Evolutionary conservation across 2,888 invertebrate species (phyloP).

Genomic region (Nomada goodeniana): DNA sequence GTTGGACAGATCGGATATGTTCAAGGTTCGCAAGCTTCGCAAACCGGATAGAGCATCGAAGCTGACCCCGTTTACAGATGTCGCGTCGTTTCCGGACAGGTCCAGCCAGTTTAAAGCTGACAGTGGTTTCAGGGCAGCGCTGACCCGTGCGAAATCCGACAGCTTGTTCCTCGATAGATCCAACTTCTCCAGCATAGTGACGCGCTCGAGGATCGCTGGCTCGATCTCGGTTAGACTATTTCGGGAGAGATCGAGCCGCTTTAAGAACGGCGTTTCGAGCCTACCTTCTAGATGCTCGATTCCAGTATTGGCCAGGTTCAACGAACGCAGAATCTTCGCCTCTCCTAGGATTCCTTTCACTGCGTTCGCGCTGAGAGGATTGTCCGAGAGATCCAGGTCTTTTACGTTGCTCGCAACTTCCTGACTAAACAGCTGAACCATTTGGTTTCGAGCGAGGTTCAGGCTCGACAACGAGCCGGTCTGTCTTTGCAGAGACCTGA

Average conservation of each 20-base stretch:
- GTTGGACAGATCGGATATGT: slow-evolving; percentile 88
- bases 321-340: slow-evolving; percentile 93
- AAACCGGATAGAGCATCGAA: slow-evolving; percentile 90
- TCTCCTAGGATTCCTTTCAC: slow-evolving; percentile 92
- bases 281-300: slow-evolving; percentile 88
- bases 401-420: slow-evolving; percentile 95
- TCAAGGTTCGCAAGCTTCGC: slow-evolving; percentile 87
- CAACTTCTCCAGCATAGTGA: slow-evolving; percentile 91
- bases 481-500: slow-evolving; percentile 92
- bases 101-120: slow-evolving; percentile 90
- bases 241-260: slow-evolving; percentile 90
- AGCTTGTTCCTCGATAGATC: slow-evolving; percentile 91
- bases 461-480: slow-evolving; percentile 86
- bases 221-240: slow-evolving; percentile 90
- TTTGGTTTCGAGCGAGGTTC: slow-evolving; percentile 91
- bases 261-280: slow-evolving; percentile 94
- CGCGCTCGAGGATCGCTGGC: slow-evolving; percentile 90
- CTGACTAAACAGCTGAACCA: slow-evolving; percentile 92
- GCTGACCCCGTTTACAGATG: slow-evolving; percentile 90
- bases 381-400: slow-evolving; percentile 93
- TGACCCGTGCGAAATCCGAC: slow-evolving; percentile 85
- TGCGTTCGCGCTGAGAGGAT: slow-evolving; percentile 91
- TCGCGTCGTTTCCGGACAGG: slow-evolving; percentile 93
- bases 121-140: slow-evolving; percentile 83
- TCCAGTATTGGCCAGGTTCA: slow-evolving; percentile 93